A percentile compares a stretch with the other conserved stretches of the same genome.
Conservation (phyloP, 1,140 invertebrate species). For the Antheraea mylitta region DNA sequence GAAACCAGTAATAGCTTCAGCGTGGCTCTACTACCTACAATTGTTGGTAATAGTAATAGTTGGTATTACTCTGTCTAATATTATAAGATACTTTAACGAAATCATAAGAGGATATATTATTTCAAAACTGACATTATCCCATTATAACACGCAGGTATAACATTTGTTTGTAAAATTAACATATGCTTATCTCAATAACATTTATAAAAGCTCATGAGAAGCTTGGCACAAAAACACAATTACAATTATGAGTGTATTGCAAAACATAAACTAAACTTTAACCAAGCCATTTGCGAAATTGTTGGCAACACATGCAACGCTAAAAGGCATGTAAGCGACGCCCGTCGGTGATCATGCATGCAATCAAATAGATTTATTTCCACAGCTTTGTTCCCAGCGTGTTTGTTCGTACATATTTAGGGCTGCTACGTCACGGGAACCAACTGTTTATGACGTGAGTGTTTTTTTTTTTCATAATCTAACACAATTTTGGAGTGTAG, state of each 20-base stretch:
- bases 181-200: background rate
- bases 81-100: no score
- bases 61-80: no score
- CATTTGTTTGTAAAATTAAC: background rate
- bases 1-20: no score
- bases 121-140: no score
- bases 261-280: slow-evolving; percentile 4
- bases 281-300: slow-evolving; percentile 11
- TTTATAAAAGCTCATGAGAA: background rate
- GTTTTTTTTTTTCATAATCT: background rate
- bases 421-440: background rate
- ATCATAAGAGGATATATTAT: no score
- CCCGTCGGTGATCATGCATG: slow-evolving; percentile 17
- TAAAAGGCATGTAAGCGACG: slow-evolving; percentile 13
- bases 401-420: slow-evolving; percentile 4
- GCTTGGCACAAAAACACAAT: slow-evolving; percentile 4
- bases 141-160: background rate
- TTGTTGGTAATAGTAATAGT: no score
- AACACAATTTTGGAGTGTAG: background rate
- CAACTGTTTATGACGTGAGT: background rate
- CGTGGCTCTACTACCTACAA: no score
- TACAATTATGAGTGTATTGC: slow-evolving; percentile 3
- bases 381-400: slow-evolving; percentile 15
- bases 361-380: slow-evolving; percentile 24
- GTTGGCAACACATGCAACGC: slow-evolving; percentile 17